phyloP scores from a whole-genome alignment of 2,113 vertebrate species.

The Rynchops niger region DNA sequence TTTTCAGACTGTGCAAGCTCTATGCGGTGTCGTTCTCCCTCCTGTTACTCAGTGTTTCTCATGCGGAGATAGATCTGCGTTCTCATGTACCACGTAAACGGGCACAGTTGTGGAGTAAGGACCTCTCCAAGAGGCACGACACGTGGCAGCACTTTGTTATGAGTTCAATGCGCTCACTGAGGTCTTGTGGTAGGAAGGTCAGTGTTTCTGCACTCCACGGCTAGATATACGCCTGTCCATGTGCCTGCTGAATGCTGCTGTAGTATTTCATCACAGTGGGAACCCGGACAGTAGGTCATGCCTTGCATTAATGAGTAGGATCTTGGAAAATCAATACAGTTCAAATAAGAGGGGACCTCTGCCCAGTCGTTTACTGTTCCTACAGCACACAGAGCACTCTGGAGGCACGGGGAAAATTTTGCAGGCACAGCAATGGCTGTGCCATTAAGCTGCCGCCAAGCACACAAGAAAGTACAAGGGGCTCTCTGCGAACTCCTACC shows the following conservation, averaged over 20 bases:
- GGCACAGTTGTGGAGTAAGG: background rate
- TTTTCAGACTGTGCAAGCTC: background rate
- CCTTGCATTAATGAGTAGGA: background rate
- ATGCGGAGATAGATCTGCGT: background rate
- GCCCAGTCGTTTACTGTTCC: background rate
- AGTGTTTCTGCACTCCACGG: background rate
- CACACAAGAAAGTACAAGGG: background rate
- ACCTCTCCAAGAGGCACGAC: background rate
- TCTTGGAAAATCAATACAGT: slow-evolving; percentile 35
- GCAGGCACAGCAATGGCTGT: background rate
- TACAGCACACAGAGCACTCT: background rate
- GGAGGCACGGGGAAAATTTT: background rate
- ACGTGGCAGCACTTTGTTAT: slow-evolving; percentile 8
- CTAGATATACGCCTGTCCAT: background rate
- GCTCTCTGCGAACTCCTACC: background rate
- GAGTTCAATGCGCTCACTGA: background rate
- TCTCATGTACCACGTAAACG: background rate
- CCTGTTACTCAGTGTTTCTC: background rate
- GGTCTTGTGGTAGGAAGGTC: background rate
- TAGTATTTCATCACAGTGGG: background rate
- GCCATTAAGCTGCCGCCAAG: background rate
- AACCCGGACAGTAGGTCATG: background rate
- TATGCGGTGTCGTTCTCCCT: background rate
- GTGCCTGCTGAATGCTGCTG: background rate
- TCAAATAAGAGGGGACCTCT: background rate